phyloP scores from a whole-genome alignment of 1,140 invertebrate genomes.

The Zaprionus ghesquierei region DNA sequence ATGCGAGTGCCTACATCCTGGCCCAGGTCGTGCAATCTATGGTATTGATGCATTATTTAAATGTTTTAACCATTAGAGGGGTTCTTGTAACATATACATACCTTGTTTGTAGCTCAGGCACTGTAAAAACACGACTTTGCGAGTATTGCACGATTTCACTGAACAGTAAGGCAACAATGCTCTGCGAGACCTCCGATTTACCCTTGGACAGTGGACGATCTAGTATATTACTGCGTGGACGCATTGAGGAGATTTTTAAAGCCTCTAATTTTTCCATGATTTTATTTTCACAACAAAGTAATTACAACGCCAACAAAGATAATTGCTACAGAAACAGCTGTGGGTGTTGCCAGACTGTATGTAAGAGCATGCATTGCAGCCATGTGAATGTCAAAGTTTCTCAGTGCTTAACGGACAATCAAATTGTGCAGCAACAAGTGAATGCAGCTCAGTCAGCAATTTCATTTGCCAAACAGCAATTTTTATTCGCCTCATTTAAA shows the following conservation, averaged over 20 bases:
- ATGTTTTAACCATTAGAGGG: neutral
- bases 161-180: slow-evolving; percentile 97
- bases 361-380: neutral
- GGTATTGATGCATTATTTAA: neutral
- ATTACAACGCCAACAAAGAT: slow-evolving; percentile 18
- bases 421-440: neutral
- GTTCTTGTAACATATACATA: slow-evolving; percentile 9
- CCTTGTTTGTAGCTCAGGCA: slow-evolving; percentile 93
- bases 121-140: slow-evolving; percentile 96
- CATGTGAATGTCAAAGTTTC: slow-evolving; percentile 7
- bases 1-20: slow-evolving; percentile 96
- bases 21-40: slow-evolving; percentile 95
- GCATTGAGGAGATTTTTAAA: slow-evolving; percentile 80
- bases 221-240: slow-evolving; percentile 91
- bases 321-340: slow-evolving; percentile 21
- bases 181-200: slow-evolving; percentile 95
- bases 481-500: slow-evolving; percentile 11
- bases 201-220: slow-evolving; percentile 96
- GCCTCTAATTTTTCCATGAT: slow-evolving; percentile 81
- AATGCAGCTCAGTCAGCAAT: neutral
- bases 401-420: neutral
- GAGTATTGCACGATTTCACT: slow-evolving; percentile 99
- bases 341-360: slow-evolving; percentile 17
- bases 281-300: slow-evolving; percentile 25
- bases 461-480: slow-evolving; percentile 1